Evolutionary conservation across 2,888 invertebrate genomes (phyloP), one percentile per base, ranked within the genome.

Genomic region (Nemurella pictetii): DNA sequence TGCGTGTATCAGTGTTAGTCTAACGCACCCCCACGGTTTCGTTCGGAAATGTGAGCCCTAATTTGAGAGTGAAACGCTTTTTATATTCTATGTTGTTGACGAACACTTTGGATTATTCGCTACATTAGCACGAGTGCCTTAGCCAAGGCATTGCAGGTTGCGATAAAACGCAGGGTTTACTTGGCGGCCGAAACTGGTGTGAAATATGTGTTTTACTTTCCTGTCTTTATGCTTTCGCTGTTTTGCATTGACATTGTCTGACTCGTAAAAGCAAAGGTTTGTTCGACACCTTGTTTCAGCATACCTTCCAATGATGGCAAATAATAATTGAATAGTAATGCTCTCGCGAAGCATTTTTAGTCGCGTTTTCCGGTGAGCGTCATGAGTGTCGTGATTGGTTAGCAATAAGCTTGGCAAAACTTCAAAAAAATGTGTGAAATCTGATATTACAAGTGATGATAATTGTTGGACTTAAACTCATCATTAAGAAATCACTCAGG

Each of bases 101-200:
- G 28, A 75, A 27, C 75, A 75, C 75, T 87, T 85, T 85, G 86
- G 30, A 85, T 84, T 86, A 84, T 85, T 15, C 55, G 55, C 55
- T 87, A 86, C 87, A 82, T 87, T 87, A 88, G 88, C 88, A 88
- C 88, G 88, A 88, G 88, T 88, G 88, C 88, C 88, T 88, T 88
- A 88, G 86, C 87, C 86, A 87, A 88, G 88, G 88, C 88, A 88
- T 88, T 87, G 87, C 87, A 55, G 12, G 55, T 55, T 55, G 55
- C 55, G 55, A 12, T 55, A 12, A 12, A 12, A 20, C 3, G 55
- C 55, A 55, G 55, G 20, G 1, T 9, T 27, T 20, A n/a, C 78
- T 78, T n/a, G 78, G 30, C 78, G 30, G 30, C 27, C 25, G 30
- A 78, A 74, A 78, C 78, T 12, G 55, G 12, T 20, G 55, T 55